Evolutionary conservation across 2,888 invertebrate genomes (phyloP).

Genomic region (Drosophila glabriapex): DNA sequence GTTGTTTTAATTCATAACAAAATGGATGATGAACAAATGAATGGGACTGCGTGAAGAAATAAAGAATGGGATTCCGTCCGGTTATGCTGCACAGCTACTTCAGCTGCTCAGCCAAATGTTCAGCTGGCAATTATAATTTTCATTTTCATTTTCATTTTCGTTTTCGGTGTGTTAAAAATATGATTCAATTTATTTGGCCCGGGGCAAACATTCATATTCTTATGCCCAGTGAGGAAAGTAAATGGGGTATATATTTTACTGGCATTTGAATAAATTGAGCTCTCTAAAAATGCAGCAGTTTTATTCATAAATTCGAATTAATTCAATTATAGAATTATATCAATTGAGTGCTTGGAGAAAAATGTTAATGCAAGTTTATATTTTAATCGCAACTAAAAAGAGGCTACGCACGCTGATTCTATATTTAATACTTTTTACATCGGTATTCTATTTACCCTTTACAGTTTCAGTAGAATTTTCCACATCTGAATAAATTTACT

Average conservation of each 20-base stretch:
- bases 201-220: constrained; percentile 28
- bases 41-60: constrained; percentile 41
- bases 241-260: constrained; percentile 7
- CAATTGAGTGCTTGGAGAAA: too few relatives aligned
- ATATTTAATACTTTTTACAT: background rate
- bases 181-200: constrained; percentile 73
- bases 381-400: background rate
- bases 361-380: background rate
- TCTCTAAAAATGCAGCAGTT: background rate
- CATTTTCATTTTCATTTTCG: constrained; percentile 43
- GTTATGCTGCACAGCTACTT: background rate
- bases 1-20: constrained; percentile 76
- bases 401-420: background rate
- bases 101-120: constrained; percentile 51
- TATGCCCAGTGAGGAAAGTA: constrained; percentile 8
- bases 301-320: background rate
- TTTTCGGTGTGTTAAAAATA: constrained; percentile 65
- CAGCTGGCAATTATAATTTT: constrained; percentile 80
- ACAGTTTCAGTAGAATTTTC: background rate
- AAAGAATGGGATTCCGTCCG: constrained; percentile 18
- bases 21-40: constrained; percentile 69
- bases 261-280: background rate
- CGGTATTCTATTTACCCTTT: background rate
- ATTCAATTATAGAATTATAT: too few relatives aligned
- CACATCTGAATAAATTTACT: background rate